Percentiles rank a stretch among this genome's conserved stretches.
These are phyloP conservation scores for Sebastes fasciatus DNA, from an alignment of 2,113 vertebrate species.

Conservation along the genomic window DNA sequence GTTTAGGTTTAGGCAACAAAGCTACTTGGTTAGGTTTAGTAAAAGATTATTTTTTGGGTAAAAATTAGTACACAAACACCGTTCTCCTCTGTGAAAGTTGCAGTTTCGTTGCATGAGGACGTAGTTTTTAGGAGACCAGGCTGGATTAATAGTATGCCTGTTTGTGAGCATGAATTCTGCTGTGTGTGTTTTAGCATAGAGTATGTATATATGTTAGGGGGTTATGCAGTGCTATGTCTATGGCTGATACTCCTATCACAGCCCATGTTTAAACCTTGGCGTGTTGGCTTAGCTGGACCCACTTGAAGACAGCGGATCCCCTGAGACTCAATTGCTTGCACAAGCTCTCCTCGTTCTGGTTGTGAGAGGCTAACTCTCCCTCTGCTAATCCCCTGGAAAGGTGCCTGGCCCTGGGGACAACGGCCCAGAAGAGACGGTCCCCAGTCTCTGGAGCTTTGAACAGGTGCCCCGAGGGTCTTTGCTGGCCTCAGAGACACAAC, in stretches of 20 bases:
- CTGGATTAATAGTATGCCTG: conserved; percentile 41
- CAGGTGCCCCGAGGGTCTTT: conserved; percentile 42
- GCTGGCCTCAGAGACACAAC: conserved; percentile 36
- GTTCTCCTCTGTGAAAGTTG: too few relatives aligned
- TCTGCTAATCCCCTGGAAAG: conserved; percentile 66
- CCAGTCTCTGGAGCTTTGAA: conserved; percentile 61
- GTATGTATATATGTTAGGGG: conserved; percentile 4
- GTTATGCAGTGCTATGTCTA: conserved; percentile 17
- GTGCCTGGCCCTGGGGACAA: conserved; percentile 36
- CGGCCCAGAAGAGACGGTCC: background rate
- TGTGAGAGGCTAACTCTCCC: conserved; percentile 38
- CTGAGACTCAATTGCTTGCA: conserved; percentile 34
- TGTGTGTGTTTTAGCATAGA: conserved; percentile 1
- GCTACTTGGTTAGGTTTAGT: too few relatives aligned
- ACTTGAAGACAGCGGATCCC: conserved; percentile 49
- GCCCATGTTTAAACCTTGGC: conserved; percentile 29
- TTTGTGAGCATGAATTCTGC: conserved; percentile 33
- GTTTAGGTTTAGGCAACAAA: too few relatives aligned
- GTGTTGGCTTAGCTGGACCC: conserved; percentile 32
- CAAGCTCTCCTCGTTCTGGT: conserved; percentile 30
- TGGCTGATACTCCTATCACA: conserved; percentile 14
- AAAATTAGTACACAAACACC: too few relatives aligned
- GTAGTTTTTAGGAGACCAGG: background rate
- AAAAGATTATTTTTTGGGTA: too few relatives aligned
- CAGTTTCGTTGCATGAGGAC: background rate